Evolutionary conservation across 1,140 invertebrate genomes (phyloP), one percentile per base, ranked within the genome.

Genomic region (Heliconius himera): DNA sequence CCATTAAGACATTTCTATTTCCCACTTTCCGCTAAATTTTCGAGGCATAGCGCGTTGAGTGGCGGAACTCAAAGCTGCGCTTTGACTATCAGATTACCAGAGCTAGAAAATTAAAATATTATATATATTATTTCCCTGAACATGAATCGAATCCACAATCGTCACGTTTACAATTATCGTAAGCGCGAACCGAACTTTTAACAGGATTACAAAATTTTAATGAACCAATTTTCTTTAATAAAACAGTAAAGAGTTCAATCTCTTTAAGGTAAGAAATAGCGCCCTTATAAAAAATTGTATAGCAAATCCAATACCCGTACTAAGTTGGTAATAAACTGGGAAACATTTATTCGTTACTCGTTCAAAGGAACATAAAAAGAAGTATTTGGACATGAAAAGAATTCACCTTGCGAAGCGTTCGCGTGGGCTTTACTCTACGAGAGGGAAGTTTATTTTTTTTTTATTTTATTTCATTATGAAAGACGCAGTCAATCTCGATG

Each of bases 291-390:
- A 26, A 66, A 66, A 66, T 13, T 66, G 56, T 66, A 36, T 9
- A 71, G 70, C 8, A 20, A 71, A 71, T 71, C 18, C 70, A 38
- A 71, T 71, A 29, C 56, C 8, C n/a, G 22, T 26, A 38, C 36
- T 71, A 33, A 71, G 29, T 71, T 71, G 70, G 20, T 71, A 60
- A 29, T 33, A 75, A 76, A 76, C 60, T 78, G 49, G 46, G 33
- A 76, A 78, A 82, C 54, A 74, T 79, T 79, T 79, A 79, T 79
- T 79, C 77, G 74, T 79, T 79, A 71, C 46, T 74, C 73, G 73
- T n/a, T 75, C 78, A 74, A 71, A 71, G 73, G 73, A 49, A 79
- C 66, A n/a, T n/a, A 74, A 75, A 79, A 79, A 66, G 16, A 56
- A 49, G 66, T 56, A 66, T 71, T 75, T 79, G 22, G 38, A 79